These are phyloP conservation scores for Notechis scutatus DNA, from an alignment of 2,113 vertebrate species.

Conservation along the genomic window DNA sequence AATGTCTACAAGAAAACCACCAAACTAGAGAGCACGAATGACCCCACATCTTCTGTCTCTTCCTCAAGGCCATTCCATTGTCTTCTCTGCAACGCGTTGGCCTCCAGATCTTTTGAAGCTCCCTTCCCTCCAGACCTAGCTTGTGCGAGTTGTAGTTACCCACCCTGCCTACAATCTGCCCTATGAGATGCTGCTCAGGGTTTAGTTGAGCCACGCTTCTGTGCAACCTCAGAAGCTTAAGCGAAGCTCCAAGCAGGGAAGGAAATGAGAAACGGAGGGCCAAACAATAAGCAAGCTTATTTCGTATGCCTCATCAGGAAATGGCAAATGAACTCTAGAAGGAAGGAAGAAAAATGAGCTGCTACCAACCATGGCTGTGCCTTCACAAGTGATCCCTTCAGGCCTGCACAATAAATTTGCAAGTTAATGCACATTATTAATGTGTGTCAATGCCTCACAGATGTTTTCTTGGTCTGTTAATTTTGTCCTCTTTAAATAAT, in stretches of 20 bases:
- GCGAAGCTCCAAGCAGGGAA: not conserved
- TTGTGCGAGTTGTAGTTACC: not conserved
- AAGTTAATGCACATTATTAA: constrained; percentile 9
- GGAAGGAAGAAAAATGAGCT: not conserved
- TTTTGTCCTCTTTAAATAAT: not conserved
- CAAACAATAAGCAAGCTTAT: not conserved
- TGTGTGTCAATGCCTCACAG: not conserved
- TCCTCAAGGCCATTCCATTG: not conserved
- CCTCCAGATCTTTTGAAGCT: not conserved
- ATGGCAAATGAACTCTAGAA: not conserved
- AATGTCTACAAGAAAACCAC: no score
- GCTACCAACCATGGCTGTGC: not conserved
- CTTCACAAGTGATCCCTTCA: not conserved
- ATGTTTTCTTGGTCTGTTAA: not conserved
- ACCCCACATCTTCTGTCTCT: not conserved
- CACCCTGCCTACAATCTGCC: not conserved
- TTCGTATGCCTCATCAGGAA: not conserved
- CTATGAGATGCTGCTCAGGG: not conserved
- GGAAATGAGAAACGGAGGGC: not conserved
- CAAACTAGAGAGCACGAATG: no score
- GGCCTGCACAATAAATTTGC: not conserved
- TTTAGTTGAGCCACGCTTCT: not conserved
- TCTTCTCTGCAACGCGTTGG: not conserved
- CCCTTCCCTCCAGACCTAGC: not conserved
- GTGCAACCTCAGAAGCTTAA: not conserved